phyloP scores from a whole-genome alignment of 2,113 vertebrate species.

The Phyllopteryx taeniolatus region DNA sequence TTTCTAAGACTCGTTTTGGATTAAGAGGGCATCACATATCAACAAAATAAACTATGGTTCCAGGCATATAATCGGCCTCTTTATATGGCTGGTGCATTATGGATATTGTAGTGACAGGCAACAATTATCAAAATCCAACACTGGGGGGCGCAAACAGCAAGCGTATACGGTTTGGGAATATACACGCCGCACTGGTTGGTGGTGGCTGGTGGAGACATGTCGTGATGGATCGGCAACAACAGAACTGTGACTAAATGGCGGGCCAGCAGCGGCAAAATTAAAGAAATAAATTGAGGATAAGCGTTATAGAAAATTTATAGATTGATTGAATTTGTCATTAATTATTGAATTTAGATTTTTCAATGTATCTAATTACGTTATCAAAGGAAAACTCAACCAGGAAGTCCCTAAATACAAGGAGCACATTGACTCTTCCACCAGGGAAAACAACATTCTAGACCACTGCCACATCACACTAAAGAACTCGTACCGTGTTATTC shows the following conservation, averaged over 20 bases:
- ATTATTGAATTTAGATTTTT: too few species aligned
- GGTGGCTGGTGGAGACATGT: too few species aligned
- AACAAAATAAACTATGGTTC: fast-evolving
- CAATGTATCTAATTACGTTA: too few species aligned
- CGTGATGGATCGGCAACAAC: background rate
- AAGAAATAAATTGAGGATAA: background rate
- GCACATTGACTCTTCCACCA: too few species aligned
- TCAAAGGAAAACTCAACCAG: too few species aligned
- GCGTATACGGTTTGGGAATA: background rate
- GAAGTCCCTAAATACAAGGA: too few species aligned
- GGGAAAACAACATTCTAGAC: too few species aligned
- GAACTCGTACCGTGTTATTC: too few species aligned
- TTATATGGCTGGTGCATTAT: slow-evolving; percentile 15
- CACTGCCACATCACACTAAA: too few species aligned
- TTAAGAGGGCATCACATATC: background rate
- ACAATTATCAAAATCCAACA: background rate
- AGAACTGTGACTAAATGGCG: background rate
- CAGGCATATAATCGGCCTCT: slow-evolving; percentile 19
- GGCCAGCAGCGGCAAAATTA: too few species aligned
- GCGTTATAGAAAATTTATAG: too few species aligned
- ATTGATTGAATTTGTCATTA: too few species aligned
- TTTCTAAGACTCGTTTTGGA: background rate
- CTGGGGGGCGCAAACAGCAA: slow-evolving; percentile 31
- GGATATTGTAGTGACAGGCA: slow-evolving; percentile 48
- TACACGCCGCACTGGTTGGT: background rate